Evolutionary conservation across 2,888 invertebrate genomes (phyloP).

Genomic region (Oligia fasciuncula): DNA sequence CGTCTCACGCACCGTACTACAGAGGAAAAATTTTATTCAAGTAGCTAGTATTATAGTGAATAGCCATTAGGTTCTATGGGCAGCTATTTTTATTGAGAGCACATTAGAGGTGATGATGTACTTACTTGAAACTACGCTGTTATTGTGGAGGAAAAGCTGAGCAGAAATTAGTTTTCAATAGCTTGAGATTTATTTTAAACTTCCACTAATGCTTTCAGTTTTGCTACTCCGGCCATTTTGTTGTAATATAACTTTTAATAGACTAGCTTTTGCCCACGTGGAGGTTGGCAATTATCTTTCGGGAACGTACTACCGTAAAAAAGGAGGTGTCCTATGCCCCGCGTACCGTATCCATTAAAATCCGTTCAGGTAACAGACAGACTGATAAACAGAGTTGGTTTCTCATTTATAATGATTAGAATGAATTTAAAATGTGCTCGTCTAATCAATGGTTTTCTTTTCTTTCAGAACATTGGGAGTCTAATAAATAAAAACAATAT

Average conservation of each 20-base stretch:
- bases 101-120: constrained; percentile 27
- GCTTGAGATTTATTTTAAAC: constrained; percentile 1
- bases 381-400: no score
- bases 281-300: no score
- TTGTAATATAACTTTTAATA: neutral
- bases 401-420: no score
- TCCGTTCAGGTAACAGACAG: no score
- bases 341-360: no score
- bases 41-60: constrained; percentile 26
- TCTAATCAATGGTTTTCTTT: no score
- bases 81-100: constrained; percentile 47
- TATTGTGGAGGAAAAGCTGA: neutral
- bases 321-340: no score
- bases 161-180: constrained; percentile 3
- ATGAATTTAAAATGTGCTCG: no score
- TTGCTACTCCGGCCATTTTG: neutral
- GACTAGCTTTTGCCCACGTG: no score
- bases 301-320: no score
- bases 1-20: constrained; percentile 45
- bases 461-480: no score
- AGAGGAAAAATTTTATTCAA: constrained; percentile 48
- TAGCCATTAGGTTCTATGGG: constrained; percentile 24
- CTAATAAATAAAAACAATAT: no score
- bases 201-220: neutral
- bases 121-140: constrained; percentile 1